Evolutionary conservation across 53 echinoderm and acorn worm genomes (phyloP).

Genomic region (Holothuria scabra): DNA sequence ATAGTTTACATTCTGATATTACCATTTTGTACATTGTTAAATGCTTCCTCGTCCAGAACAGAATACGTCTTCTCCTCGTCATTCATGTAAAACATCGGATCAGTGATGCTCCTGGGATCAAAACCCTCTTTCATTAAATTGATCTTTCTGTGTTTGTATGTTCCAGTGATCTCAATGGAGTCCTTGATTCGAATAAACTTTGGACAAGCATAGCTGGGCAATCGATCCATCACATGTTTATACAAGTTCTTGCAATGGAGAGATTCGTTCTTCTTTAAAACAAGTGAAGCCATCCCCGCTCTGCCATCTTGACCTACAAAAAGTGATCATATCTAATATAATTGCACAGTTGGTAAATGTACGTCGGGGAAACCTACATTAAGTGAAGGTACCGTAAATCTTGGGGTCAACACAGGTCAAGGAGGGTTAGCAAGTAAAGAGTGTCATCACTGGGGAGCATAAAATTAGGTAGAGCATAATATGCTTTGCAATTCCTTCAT

Average conservation of each 20-base stretch:
- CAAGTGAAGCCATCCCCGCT: constrained; percentile 91
- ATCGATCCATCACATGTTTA: constrained; percentile 58
- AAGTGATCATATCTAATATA: not conserved
- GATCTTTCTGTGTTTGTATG: constrained; percentile 68
- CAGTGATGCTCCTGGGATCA: constrained; percentile 61
- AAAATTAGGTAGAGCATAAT: too few relatives aligned
- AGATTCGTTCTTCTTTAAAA: constrained; percentile 39
- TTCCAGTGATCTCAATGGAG: constrained; percentile 67
- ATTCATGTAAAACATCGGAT: constrained; percentile 73
- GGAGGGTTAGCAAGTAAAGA: too few relatives aligned
- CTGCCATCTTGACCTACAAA: constrained; percentile 63
- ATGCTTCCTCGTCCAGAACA: constrained; percentile 44
- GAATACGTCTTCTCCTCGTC: constrained; percentile 49
- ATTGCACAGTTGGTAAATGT: not conserved
- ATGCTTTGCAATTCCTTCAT: too few relatives aligned
- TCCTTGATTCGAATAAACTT: constrained; percentile 70
- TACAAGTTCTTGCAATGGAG: constrained; percentile 66
- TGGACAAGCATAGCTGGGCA: constrained; percentile 90
- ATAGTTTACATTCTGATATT: constrained; percentile 10
- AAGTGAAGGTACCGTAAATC: too few relatives aligned
- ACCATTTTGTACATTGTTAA: constrained; percentile 9
- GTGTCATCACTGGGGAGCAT: too few relatives aligned
- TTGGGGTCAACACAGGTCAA: too few relatives aligned
- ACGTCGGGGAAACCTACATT: too few relatives aligned
- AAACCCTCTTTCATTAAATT: constrained; percentile 69